Evolutionary conservation across 2,113 vertebrate species (phyloP), one percentile per base, ranked within the genome.

Genomic region (Pterocles burchelli): DNA sequence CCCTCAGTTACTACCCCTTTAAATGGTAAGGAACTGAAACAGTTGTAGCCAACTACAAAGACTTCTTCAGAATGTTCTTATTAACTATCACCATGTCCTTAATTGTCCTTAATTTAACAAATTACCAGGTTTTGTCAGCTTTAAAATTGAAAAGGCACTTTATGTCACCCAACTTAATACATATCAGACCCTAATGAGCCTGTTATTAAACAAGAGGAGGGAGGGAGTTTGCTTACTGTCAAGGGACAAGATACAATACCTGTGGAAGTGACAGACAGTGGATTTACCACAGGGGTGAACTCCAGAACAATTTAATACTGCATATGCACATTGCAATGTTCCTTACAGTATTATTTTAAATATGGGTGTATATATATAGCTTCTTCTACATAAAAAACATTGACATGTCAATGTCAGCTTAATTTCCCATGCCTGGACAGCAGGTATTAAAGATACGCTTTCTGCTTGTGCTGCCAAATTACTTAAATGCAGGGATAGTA

Each of bases 81-180:
- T 87, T 97, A 98, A 95, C 90, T 97, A 70, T 49, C 88, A 97
- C 90, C 74, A 88, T 66, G 78, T 90, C 95, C 90, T 96, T 96
- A 96, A 97, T 94, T 91, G 84, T 43, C 74, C 54, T 82, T 96
- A 95, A 89, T 96, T 96, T 96, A 97, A 95, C 95, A 93, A 98
- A 97, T 94, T 73, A 98, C 63, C 76, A 96, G 86, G 94, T 96
- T 97, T 91, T 55, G 52, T 72, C 58, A 92, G 96, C 70, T 97
- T 97, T 97, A 96, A 96, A 97, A 97, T 97, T 95, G 96, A 96
- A 97, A 97, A 97, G 95, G 93, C 92, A 94, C 45, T 36, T 63
- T 34, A n/a, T 89, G 93, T 90, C 89, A 96, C 73, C 93, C 82
- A 87, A 96, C 95, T 77, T 93, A 97, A 97, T 93, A 97, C 71